Conservation (phyloP, 2,113 vertebrate species). For the Felis chaus region DNA sequence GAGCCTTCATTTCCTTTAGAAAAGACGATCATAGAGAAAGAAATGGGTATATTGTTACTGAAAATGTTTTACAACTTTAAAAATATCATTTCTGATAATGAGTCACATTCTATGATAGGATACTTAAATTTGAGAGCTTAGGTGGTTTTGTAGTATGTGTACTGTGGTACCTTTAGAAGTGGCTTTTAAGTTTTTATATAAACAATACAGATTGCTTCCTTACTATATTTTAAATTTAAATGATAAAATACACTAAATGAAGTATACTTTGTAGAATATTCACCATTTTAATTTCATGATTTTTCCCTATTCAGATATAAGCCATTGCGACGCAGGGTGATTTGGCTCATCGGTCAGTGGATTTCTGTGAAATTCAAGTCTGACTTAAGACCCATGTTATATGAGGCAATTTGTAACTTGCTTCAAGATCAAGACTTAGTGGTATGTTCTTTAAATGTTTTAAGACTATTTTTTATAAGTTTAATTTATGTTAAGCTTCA, state of each 20-base stretch:
- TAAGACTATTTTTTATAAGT: constrained; percentile 3
- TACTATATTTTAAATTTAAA: constrained; percentile 56
- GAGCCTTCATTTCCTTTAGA: neutral
- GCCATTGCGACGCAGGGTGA: constrained; percentile 94
- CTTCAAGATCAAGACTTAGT: constrained; percentile 98
- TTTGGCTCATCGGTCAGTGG: constrained; percentile 99
- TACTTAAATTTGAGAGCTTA: neutral
- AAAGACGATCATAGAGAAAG: neutral
- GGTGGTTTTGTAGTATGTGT: neutral
- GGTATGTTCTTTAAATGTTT: constrained; percentile 85
- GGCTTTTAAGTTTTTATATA: constrained; percentile 2
- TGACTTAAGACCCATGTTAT: constrained; percentile 95
- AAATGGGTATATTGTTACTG: constrained; percentile 25
- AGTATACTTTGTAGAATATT: constrained; percentile 28
- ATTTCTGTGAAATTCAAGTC: constrained; percentile 98
- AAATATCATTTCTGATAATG: neutral
- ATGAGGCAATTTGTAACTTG: constrained; percentile 93
- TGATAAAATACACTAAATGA: neutral
- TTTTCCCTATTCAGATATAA: constrained; percentile 89
- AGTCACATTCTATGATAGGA: neutral
- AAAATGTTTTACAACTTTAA: constrained; percentile 2
- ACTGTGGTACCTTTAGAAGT: neutral
- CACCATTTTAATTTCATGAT: constrained; percentile 42
- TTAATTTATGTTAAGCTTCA: neutral
- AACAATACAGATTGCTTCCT: constrained; percentile 29